Conservation (phyloP, 2,113 vertebrate species). For the Baryphthengus martii region DNA sequence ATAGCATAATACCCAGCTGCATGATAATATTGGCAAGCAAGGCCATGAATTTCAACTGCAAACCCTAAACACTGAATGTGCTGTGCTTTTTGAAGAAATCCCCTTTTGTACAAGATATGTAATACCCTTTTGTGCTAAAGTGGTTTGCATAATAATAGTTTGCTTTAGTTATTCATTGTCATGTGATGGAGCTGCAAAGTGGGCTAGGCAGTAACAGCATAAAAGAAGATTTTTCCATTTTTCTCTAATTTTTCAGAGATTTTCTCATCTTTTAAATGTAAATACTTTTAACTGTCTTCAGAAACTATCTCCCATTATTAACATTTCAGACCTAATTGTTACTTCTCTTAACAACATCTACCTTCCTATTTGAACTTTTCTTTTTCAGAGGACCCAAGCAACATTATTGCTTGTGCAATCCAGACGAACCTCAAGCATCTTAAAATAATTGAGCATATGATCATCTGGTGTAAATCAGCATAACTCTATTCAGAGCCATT, state of each 20-base stretch:
- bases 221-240: slow-evolving; percentile 72
- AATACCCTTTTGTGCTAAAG: slow-evolving; percentile 76
- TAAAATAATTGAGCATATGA: not conserved
- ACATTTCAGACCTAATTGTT: slow-evolving; percentile 69
- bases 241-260: slow-evolving; percentile 46
- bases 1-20: slow-evolving; percentile 64
- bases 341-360: slow-evolving; percentile 58
- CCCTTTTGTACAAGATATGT: slow-evolving; percentile 80
- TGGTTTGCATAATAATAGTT: slow-evolving; percentile 88
- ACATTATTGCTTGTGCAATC: slow-evolving; percentile 10
- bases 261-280: slow-evolving; percentile 70
- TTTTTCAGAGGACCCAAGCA: slow-evolving; percentile 40
- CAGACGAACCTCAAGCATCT: slow-evolving; percentile 21
- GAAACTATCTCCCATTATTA: slow-evolving; percentile 68
- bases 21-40: slow-evolving; percentile 65
- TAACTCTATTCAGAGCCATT: not conserved
- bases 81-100: slow-evolving; percentile 78
- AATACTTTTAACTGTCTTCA: slow-evolving; percentile 58
- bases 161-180: slow-evolving; percentile 73
- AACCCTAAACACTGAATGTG: slow-evolving; percentile 67
- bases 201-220: slow-evolving; percentile 58
- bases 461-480: not conserved
- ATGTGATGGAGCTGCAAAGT: slow-evolving; percentile 66
- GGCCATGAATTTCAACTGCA: slow-evolving; percentile 68
- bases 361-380: slow-evolving; percentile 2